These are phyloP conservation scores for Erythrocercus mccallii DNA, from an alignment of 2,113 vertebrate species.

Conservation along the genomic window DNA sequence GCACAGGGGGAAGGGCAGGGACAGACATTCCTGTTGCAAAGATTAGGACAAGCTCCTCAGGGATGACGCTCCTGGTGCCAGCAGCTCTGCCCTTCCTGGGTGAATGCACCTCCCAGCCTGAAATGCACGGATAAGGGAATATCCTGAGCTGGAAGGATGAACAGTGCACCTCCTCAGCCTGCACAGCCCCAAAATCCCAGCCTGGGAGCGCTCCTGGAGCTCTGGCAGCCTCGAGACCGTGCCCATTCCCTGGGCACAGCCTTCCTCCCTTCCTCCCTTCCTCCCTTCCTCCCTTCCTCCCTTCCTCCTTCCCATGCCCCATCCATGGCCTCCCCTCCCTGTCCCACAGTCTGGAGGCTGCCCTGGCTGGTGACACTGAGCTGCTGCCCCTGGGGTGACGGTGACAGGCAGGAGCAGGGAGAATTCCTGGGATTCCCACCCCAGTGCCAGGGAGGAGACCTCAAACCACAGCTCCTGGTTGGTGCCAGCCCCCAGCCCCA, in stretches of 20 bases:
- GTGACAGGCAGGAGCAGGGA: background rate
- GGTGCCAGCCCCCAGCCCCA: background rate
- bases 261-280: too few species aligned
- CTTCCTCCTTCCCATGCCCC: background rate
- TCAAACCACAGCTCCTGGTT: background rate
- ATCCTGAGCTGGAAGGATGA: background rate
- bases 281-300: too few species aligned
- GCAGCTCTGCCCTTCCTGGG: background rate
- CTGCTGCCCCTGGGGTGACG: background rate
- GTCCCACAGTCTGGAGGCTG: background rate
- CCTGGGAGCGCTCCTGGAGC: background rate
- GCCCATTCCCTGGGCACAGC: background rate
- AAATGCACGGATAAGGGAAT: background rate
- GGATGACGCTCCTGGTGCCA: background rate
- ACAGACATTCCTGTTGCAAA: accelerated
- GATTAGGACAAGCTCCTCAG: background rate
- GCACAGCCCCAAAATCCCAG: background rate
- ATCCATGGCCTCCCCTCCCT: background rate
- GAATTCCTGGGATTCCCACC: background rate
- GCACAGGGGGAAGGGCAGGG: background rate
- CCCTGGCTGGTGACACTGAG: background rate
- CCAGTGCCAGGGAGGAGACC: background rate
- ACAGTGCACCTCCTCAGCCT: background rate
- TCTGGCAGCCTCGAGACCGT: background rate
- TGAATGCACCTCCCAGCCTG: accelerated